phyloP scores from a whole-genome alignment of 2,888 invertebrate species.

The Drosophila algonquin region DNA sequence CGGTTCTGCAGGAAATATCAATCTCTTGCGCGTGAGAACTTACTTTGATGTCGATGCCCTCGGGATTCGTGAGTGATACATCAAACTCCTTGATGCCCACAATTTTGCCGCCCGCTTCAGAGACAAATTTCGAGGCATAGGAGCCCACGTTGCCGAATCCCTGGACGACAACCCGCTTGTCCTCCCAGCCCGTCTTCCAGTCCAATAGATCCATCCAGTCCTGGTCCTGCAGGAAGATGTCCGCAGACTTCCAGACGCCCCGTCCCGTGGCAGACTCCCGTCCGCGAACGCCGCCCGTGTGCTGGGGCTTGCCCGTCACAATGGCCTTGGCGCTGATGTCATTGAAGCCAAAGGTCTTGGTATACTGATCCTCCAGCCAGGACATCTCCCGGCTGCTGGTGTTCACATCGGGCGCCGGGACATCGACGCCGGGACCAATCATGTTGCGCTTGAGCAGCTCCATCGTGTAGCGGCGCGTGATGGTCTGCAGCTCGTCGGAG shows the following conservation, averaged over 20 bases:
- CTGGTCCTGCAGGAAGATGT: conserved; percentile 96
- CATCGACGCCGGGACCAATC: conserved; percentile 97
- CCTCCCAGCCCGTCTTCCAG: conserved; percentile 96
- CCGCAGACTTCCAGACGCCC: conserved; percentile 96
- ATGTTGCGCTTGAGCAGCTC: conserved; percentile 95
- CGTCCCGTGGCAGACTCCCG: conserved; percentile 98
- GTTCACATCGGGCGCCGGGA: conserved; percentile 99
- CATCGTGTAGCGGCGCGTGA: conserved; percentile 96
- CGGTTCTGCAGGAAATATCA: too few species aligned
- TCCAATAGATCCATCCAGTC: conserved; percentile 97
- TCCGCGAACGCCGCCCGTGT: conserved; percentile 98
- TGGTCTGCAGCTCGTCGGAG: conserved; percentile 97
- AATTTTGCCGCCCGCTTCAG: conserved; percentile 95
- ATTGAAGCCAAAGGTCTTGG: conserved; percentile 95
- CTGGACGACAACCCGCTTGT: conserved; percentile 96
- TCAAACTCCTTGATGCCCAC: conserved; percentile 96
- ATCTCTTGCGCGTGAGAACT: conserved; percentile 1
- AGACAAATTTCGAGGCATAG: conserved; percentile 96
- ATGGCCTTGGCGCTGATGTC: conserved; percentile 98
- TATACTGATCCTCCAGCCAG: conserved; percentile 99
- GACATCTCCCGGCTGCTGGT: conserved; percentile 99
- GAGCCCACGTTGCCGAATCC: conserved; percentile 99
- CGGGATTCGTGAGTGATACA: conserved; percentile 92
- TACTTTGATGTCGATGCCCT: conserved; percentile 90
- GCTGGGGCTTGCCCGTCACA: conserved; percentile 98